Percentiles rank a stretch among this genome's conserved stretches.
Evolutionary conservation across 2,797 vertebrate species (phyloP).

Genomic region (Spinus olivaceus): DNA sequence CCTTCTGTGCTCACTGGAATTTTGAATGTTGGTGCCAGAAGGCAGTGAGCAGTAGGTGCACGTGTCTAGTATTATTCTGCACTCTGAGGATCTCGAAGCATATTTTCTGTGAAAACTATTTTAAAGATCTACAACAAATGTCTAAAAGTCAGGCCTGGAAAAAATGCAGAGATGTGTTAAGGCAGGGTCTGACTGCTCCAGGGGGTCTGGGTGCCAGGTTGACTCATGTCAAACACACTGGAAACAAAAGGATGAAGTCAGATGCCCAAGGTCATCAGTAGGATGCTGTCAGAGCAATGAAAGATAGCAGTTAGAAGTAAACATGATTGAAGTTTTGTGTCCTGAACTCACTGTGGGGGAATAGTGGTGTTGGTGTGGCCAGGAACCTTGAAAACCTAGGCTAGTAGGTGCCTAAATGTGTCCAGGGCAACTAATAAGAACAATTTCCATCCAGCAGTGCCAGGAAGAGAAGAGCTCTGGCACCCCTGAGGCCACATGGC

Average conservation of each 20-base stretch:
- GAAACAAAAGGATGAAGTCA: not conserved
- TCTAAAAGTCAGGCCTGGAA: not conserved
- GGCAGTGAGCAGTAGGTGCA: not conserved
- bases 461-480: not conserved
- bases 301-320: not conserved
- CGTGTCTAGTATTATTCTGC: not conserved
- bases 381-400: not conserved
- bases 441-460: not conserved
- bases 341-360: not conserved
- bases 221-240: not conserved
- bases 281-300: not conserved
- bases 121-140: not conserved
- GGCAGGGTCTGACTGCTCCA: not conserved
- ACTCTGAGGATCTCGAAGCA: not conserved
- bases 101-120: not conserved
- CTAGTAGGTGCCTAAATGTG: not conserved
- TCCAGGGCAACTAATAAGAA: not conserved
- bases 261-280: not conserved
- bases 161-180: not conserved
- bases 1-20: not conserved
- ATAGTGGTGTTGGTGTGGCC: not conserved
- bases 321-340: not conserved
- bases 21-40: not conserved
- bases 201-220: not conserved
- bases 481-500: not conserved